Base-by-base conservation (phyloP, 2,888 invertebrate species). In the Acronicta psi region DNA sequence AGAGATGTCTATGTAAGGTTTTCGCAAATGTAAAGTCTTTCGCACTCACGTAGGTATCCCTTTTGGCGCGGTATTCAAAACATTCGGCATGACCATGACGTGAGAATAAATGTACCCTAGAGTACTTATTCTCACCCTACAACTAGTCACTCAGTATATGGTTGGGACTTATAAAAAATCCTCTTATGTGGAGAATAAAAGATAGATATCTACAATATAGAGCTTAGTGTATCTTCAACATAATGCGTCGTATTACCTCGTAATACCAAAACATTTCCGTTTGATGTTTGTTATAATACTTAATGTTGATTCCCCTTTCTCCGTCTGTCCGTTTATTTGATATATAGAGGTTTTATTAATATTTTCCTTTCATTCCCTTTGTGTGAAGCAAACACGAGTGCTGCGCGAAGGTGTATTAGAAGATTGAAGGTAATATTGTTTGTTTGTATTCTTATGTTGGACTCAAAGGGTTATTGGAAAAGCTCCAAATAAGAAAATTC, bases 241-340 rank as follows among this genome's bases (percentile, higher is more conserved):
- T 53, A 31, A 45, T 49, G 38, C 58, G 65, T 57, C 55, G 42
- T 69, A 75, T 76, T 76, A 73, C 60, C 69, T 67, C 69, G 66
- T 80, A 73, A 79, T 78, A 71, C 70, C 66, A 76, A 76, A 79
- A 72, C 72, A 76, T 79, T 75, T 78, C 77, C 73, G 80, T 85
- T 84, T 85, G 85, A 85, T 85, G 80, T 85, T 70, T 81, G 79
- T 79, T 82, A 78, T 77, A 73, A 78, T 77, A 73, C 76, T 74
- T 77, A 83, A 77, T 75, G 75, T 77, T 79, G 68, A 73, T 78
- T 76, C 75, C 73, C 71, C 73, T 80, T 75, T 65, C 73, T 58
- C 49, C 58, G 75, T 73, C 69, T 73, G 72, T 75, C 72, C 77
- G 73, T 76, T 64, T 74, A 69, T 77, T 77, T 75, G 77, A 74